Evolutionary conservation across 2,888 invertebrate species (phyloP).

Genomic region (Dascillus cervinus): DNA sequence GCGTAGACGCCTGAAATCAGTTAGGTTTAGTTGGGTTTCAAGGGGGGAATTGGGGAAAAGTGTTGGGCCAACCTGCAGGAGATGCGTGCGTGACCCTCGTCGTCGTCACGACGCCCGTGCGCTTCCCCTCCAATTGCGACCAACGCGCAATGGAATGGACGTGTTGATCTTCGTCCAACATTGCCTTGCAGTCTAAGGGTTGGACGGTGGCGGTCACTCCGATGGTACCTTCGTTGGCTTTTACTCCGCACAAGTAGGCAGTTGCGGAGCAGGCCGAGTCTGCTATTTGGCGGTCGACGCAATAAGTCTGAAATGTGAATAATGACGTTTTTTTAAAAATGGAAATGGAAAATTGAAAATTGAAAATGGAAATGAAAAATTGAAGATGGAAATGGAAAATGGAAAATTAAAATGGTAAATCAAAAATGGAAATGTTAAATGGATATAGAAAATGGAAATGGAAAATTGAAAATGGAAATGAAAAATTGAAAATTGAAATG

Average conservation of each 20-base stretch:
- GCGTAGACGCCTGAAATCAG: too few relatives aligned
- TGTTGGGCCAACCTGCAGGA: conserved; percentile 48
- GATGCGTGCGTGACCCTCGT: conserved; percentile 75
- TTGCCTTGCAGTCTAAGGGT: conserved; percentile 55
- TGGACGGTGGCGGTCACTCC: conserved; percentile 63
- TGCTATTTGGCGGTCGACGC: conserved; percentile 65
- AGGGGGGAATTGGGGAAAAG: too few relatives aligned
- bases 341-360: too few relatives aligned
- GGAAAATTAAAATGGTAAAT: too few relatives aligned
- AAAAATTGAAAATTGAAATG: too few relatives aligned
- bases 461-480: too few relatives aligned
- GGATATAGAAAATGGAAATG: too few relatives aligned
- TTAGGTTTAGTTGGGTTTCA: too few relatives aligned
- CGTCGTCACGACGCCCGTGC: conserved; percentile 66
- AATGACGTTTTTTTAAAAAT: too few relatives aligned
- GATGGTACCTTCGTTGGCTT: conserved; percentile 67
- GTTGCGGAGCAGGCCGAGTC: conserved; percentile 81
- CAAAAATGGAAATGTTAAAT: too few relatives aligned
- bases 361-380: too few relatives aligned
- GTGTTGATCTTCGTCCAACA: conserved; percentile 48
- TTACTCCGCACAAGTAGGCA: conserved; percentile 70
- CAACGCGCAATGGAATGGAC: conserved; percentile 62
- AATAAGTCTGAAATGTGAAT: conserved; percentile 64
- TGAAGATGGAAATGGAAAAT: too few relatives aligned
- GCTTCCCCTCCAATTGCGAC: conserved; percentile 60